Conservation (phyloP, 2,888 invertebrate genomes). For the Eilema depressum region DNA sequence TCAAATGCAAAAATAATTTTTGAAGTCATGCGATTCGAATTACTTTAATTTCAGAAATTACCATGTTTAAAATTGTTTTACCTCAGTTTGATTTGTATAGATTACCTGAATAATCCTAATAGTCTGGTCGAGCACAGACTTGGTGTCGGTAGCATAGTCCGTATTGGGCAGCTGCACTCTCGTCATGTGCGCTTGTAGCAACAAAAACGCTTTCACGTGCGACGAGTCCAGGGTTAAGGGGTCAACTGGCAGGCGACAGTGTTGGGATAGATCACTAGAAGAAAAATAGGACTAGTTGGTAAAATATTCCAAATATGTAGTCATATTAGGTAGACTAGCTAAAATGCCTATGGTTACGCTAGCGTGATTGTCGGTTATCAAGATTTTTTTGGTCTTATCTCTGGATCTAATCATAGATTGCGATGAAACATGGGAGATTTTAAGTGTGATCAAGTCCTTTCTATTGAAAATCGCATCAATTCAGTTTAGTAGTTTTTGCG, state of each 20-base stretch:
- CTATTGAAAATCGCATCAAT: too few relatives aligned
- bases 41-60: too few relatives aligned
- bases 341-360: too few relatives aligned
- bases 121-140: slow-evolving; percentile 98
- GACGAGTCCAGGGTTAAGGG: slow-evolving; percentile 94
- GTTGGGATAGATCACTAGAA: slow-evolving; percentile 92
- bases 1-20: too few relatives aligned
- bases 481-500: too few relatives aligned
- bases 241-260: slow-evolving; percentile 91
- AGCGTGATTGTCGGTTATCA: too few relatives aligned
- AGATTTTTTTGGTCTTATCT: too few relatives aligned
- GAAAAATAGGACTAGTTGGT: not conserved
- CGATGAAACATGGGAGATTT: too few relatives aligned
- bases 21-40: too few relatives aligned
- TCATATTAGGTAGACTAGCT: not conserved
- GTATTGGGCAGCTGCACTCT: slow-evolving; percentile 93
- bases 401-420: too few relatives aligned
- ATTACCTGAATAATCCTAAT: slow-evolving; percentile 96
- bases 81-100: not conserved
- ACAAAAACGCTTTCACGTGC: slow-evolving; percentile 96
- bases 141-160: slow-evolving; percentile 98
- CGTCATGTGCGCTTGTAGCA: slow-evolving; percentile 98
- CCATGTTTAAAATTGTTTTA: too few relatives aligned
- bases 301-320: not conserved
- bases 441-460: too few relatives aligned